These are phyloP conservation scores for Formica selysi DNA, from an alignment of 1,140 invertebrate species.

Conservation along the genomic window DNA sequence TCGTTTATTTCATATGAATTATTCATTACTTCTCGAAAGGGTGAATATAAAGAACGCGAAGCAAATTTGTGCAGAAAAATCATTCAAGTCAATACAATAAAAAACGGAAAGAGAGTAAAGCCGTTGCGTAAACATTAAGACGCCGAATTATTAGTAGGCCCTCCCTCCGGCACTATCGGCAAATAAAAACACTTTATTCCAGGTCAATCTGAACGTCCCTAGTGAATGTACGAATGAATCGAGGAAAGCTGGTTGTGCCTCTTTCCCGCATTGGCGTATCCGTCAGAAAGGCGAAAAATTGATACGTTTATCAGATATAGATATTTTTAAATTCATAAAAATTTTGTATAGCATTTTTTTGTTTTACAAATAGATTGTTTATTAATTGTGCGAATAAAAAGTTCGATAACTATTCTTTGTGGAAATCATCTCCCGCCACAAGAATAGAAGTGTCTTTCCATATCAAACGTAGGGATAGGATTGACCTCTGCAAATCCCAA, in stretches of 20 bases:
- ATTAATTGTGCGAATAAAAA: conserved; percentile 22
- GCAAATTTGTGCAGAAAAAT: conserved; percentile 72
- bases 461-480: conserved; percentile 52
- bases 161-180: conserved; percentile 70
- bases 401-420: conserved; percentile 17
- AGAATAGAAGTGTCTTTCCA: conserved; percentile 34
- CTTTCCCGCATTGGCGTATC: conserved; percentile 57
- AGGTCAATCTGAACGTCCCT: conserved; percentile 69
- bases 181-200: conserved; percentile 80
- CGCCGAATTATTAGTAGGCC: conserved; percentile 77
- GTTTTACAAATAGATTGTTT: not conserved
- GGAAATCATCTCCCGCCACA: conserved; percentile 19
- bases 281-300: not conserved
- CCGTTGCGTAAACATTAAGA: conserved; percentile 75
- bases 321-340: not conserved
- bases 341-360: not conserved
- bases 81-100: conserved; percentile 74
- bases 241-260: conserved; percentile 21
- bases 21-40: conserved; percentile 60
- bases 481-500: conserved; percentile 72
- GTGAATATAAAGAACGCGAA: conserved; percentile 57
- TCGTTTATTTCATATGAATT: conserved; percentile 38
- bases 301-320: not conserved
- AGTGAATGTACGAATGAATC: conserved; percentile 55
- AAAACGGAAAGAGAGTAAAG: conserved; percentile 74